These are phyloP conservation scores for Eubasilissa regina DNA, from an alignment of 1,140 invertebrate species.

Conservation along the genomic window DNA sequence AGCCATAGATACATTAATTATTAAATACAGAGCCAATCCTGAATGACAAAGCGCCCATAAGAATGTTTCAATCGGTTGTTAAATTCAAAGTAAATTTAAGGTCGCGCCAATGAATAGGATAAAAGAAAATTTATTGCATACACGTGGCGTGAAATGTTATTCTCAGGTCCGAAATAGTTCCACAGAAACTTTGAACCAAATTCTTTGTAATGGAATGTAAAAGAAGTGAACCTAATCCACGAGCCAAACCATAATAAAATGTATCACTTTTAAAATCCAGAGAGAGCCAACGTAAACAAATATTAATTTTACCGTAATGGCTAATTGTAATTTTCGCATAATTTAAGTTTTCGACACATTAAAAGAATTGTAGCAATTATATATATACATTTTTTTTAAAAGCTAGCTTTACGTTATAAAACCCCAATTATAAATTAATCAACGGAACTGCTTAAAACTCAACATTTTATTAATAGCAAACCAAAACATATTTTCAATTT, in stretches of 20 bases:
- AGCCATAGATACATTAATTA: no score
- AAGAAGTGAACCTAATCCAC: neutral
- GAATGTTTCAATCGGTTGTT: constrained; percentile 2
- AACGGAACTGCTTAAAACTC: no score
- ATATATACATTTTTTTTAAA: no score
- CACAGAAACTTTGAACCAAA: neutral
- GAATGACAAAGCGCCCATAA: neutral
- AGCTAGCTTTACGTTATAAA: no score
- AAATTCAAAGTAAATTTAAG: neutral
- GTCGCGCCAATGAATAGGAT: neutral
- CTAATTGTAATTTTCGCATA: neutral
- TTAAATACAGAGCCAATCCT: neutral
- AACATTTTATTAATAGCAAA: no score
- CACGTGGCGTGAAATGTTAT: neutral
- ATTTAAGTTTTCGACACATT: neutral
- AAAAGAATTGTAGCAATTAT: no score
- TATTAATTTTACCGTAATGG: neutral
- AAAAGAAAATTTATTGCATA: neutral
- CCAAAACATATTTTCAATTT: no score
- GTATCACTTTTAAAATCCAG: no score
- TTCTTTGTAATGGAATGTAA: neutral
- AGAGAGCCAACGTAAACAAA: neutral
- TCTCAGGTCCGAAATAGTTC: neutral
- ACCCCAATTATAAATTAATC: no score
- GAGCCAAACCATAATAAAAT: no score